Evolutionary conservation across 2,888 invertebrate species (phyloP).

Genomic region (Nomada hirtipes): DNA sequence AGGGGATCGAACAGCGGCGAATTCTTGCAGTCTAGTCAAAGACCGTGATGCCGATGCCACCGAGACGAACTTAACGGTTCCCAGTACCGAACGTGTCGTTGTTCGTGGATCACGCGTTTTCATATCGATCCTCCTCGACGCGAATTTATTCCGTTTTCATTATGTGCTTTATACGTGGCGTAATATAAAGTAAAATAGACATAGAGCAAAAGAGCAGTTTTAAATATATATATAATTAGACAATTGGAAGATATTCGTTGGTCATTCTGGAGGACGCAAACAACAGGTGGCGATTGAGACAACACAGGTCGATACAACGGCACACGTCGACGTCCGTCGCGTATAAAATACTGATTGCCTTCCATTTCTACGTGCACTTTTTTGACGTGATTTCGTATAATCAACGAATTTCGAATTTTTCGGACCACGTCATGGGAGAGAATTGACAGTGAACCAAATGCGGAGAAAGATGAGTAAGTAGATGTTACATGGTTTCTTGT

Average conservation of each 20-base stretch:
- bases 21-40: conserved; percentile 69
- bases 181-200: too few species aligned
- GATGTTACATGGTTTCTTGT: not conserved
- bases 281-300: conserved; percentile 15
- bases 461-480: conserved; percentile 63
- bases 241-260: not conserved
- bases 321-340: not conserved
- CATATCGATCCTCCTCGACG: not conserved
- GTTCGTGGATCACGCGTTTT: conserved; percentile 26
- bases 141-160: not conserved
- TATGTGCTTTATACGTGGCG: too few species aligned
- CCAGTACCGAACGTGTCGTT: conserved; percentile 33
- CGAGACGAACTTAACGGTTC: conserved; percentile 63
- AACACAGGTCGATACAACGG: not conserved
- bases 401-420: not conserved
- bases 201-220: not conserved
- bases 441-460: conserved; percentile 36
- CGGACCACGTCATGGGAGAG: conserved; percentile 53
- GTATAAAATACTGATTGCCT: not conserved
- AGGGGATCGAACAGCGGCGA: conserved; percentile 60
- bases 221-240: not conserved
- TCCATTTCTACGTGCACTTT: not conserved
- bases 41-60: conserved; percentile 66
- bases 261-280: not conserved
- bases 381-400: not conserved